phyloP scores from a whole-genome alignment of 2,797 vertebrate species.

The Anomalospiza imberbis region DNA sequence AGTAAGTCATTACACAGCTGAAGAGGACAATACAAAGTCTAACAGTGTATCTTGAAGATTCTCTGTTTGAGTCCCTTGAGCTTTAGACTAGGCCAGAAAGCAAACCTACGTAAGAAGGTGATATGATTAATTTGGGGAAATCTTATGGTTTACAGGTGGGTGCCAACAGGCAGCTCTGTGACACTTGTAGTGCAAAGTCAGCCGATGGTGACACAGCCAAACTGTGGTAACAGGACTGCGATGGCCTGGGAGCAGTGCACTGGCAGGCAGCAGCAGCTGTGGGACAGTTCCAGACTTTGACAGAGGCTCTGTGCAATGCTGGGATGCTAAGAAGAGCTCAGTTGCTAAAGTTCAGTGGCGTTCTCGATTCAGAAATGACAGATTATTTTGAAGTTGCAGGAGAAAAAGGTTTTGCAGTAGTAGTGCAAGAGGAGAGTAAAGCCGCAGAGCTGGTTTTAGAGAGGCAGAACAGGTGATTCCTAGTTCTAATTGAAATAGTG shows the following conservation, averaged over 20 bases:
- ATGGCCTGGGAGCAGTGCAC: background rate
- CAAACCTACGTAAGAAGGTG: background rate
- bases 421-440: background rate
- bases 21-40: background rate
- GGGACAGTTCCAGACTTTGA: background rate
- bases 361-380: background rate
- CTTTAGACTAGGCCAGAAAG: background rate
- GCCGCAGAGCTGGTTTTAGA: background rate
- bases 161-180: background rate
- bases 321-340: background rate
- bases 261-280: background rate
- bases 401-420: background rate
- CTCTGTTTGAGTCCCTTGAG: background rate
- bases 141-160: background rate
- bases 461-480: background rate
- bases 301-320: background rate
- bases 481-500: background rate
- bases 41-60: background rate
- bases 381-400: background rate
- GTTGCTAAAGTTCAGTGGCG: background rate
- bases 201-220: background rate
- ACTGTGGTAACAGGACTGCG: accelerated
- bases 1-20: background rate
- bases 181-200: background rate
- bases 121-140: background rate